phyloP scores from a whole-genome alignment of 2,888 invertebrate species.

The Parnassius glacialis region DNA sequence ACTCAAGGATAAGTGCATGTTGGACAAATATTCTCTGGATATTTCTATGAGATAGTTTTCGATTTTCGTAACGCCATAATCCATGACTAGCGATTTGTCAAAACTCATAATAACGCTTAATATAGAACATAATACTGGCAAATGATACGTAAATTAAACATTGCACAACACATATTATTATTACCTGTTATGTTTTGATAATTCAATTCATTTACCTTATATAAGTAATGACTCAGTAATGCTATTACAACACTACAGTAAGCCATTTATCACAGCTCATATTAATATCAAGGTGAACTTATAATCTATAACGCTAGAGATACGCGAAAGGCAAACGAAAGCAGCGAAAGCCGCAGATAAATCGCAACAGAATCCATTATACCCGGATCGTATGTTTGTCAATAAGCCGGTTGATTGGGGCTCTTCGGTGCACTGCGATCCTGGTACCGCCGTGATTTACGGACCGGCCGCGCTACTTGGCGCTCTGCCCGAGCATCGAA shows the following conservation, averaged over 20 bases:
- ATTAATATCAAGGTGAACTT: slow-evolving; percentile 34
- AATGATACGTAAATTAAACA: too few species aligned
- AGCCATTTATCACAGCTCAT: slow-evolving; percentile 30
- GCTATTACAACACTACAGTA: background rate
- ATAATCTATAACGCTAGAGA: slow-evolving; percentile 38
- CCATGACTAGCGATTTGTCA: too few species aligned
- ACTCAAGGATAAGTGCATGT: background rate
- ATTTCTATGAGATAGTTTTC: too few species aligned
- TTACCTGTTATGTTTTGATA: background rate
- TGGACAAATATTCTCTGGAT: background rate
- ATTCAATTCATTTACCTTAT: background rate
- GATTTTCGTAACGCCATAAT: too few species aligned
- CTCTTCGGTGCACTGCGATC: slow-evolving; percentile 61
- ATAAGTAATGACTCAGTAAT: background rate
- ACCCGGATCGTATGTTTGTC: slow-evolving; percentile 72
- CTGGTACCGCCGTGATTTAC: slow-evolving; percentile 62
- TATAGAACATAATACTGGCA: too few species aligned
- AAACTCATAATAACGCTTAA: too few species aligned
- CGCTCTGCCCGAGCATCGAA: slow-evolving; percentile 65
- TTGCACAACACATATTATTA: background rate
- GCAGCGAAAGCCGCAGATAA: slow-evolving; percentile 51
- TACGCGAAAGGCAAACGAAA: slow-evolving; percentile 45
- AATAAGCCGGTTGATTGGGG: slow-evolving; percentile 74
- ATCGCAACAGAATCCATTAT: slow-evolving; percentile 68
- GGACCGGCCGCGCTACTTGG: slow-evolving; percentile 65